Percentiles rank a stretch among this genome's conserved stretches.
phyloP scores from a whole-genome alignment of 2,888 invertebrate genomes.

The Drosophila paramelanica region DNA sequence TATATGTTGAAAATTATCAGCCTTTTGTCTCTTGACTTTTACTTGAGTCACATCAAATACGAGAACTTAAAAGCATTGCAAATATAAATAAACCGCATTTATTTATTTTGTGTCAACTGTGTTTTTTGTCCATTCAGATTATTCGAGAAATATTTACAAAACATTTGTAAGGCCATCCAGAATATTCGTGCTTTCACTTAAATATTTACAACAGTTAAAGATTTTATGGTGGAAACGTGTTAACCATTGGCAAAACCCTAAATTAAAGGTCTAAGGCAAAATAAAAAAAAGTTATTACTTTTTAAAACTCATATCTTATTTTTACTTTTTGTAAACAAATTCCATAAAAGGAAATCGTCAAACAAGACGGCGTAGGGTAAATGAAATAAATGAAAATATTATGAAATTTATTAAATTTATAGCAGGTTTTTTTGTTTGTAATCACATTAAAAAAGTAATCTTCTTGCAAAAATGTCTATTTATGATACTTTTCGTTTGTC shows the following conservation, averaged over 20 bases:
- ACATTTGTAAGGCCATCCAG: not conserved
- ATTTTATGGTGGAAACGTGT: slow-evolving; percentile 22
- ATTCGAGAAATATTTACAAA: slow-evolving; percentile 1
- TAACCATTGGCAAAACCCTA: not conserved
- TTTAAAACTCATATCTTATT: not conserved
- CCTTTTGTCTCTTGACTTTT: not conserved
- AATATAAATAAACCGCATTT: slow-evolving; percentile 24
- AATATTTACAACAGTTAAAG: slow-evolving; percentile 1
- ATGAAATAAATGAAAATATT: no score
- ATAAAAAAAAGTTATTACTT: not conserved
- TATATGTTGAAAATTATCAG: not conserved
- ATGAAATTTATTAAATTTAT: no score
- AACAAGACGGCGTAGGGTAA: not conserved
- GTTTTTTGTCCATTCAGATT: slow-evolving; percentile 1
- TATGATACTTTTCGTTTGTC: no score
- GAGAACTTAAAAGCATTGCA: slow-evolving; percentile 8
- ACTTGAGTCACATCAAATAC: slow-evolving; percentile 11
- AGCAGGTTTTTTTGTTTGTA: no score
- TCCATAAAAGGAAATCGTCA: not conserved
- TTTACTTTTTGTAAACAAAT: no score
- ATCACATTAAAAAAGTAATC: no score
- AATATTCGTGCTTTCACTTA: slow-evolving; percentile 8
- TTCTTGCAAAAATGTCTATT: no score
- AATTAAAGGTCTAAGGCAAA: not conserved
- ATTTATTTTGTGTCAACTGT: slow-evolving; percentile 10